Percentiles rank a stretch among this genome's conserved stretches.
Conservation (phyloP, 2,797 vertebrate species). For the Meda fulgida region DNA sequence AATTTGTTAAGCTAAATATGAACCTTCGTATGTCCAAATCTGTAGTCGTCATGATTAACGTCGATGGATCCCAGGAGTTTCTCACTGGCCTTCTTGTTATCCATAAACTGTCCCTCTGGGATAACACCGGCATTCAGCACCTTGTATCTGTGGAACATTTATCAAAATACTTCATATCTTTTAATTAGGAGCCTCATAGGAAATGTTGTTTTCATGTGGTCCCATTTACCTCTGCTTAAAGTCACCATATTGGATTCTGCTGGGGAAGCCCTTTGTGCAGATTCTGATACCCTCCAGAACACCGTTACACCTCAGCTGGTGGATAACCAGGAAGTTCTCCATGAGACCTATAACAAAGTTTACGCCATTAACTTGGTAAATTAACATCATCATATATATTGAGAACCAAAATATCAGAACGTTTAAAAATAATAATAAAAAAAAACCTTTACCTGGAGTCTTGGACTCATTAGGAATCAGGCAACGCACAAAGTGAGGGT, state of each 20-base stretch:
- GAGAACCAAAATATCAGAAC: not conserved
- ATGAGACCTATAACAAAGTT: constrained; percentile 53
- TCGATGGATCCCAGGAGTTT: constrained; percentile 88
- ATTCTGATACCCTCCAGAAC: constrained; percentile 14
- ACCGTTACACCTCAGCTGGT: constrained; percentile 19
- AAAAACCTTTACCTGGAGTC: constrained; percentile 19
- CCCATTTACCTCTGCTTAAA: constrained; percentile 64
- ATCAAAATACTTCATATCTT: not conserved
- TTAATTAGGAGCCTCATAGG: not conserved
- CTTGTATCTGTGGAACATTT: constrained; percentile 61
- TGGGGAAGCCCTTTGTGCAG: constrained; percentile 4
- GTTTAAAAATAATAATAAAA: too few relatives aligned
- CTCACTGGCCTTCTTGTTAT: constrained; percentile 89
- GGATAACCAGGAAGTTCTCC: constrained; percentile 82
- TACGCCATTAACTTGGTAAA: not conserved
- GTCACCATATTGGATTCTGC: constrained; percentile 2
- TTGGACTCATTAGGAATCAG: constrained; percentile 59
- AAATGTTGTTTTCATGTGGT: not conserved
- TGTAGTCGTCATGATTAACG: constrained; percentile 84
- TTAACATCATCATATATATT: not conserved
- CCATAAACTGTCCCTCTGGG: constrained; percentile 83
- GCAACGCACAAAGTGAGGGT: constrained; percentile 84
- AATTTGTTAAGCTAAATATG: not conserved
- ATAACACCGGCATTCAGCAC: constrained; percentile 87
- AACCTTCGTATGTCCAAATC: constrained; percentile 76